A percentile compares a stretch with the other conserved stretches of the same genome.
These are phyloP conservation scores for Hyla sarda DNA, from an alignment of 2,113 vertebrate species.

Conservation along the genomic window DNA sequence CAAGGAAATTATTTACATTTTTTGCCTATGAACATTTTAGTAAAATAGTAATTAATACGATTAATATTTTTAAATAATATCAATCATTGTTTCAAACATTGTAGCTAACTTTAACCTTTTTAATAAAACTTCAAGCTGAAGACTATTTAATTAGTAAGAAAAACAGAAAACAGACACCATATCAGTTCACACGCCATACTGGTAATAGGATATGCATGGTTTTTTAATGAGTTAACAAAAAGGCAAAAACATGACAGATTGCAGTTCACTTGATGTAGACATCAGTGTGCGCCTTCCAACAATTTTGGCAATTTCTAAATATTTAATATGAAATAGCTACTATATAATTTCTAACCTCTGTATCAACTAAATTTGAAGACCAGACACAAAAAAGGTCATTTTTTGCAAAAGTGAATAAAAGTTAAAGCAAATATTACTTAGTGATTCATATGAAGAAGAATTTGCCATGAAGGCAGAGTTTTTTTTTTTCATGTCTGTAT, in stretches of 20 bases:
- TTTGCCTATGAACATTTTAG: not conserved
- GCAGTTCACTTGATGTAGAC: constrained; percentile 26
- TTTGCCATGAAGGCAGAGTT: constrained; percentile 74
- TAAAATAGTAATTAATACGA: not conserved
- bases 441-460: constrained; percentile 56
- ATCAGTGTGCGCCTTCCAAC: constrained; percentile 36
- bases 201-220: constrained; percentile 43
- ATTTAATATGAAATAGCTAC: constrained; percentile 42
- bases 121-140: not conserved
- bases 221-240: constrained; percentile 43
- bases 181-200: constrained; percentile 4
- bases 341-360: constrained; percentile 41
- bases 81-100: not conserved
- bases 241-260: constrained; percentile 39
- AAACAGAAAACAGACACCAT: constrained; percentile 28
- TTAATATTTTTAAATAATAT: not conserved
- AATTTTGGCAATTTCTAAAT: constrained; percentile 43
- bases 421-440: constrained; percentile 60
- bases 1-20: not conserved
- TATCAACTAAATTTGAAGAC: constrained; percentile 43
- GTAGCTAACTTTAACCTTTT: not conserved
- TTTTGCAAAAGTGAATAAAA: constrained; percentile 49
- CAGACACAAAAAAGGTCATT: constrained; percentile 39
- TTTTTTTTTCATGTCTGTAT: constrained; percentile 73
- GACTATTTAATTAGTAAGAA: constrained; percentile 20